phyloP scores from a whole-genome alignment of 1,140 invertebrate genomes.

The honey bee (Apis mellifera) region Amel_HAv3.1 CM009940.2:4369001-4369500 shows the following conservation, averaged over 20 bases:
- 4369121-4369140: no score
- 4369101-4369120: no score
- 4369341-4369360: background rate
- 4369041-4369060: no score
- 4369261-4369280: background rate
- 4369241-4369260: background rate
- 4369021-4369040: no score
- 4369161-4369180: background rate
- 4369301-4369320: background rate
- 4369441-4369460: background rate
- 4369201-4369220: background rate
- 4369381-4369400: background rate
- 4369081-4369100: no score
- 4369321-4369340: background rate
- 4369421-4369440: background rate
- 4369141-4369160: no score
- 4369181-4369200: background rate
- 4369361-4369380: no score
- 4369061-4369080: no score
- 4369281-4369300: conserved; percentile 2
- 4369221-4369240: background rate
- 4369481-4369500: background rate
- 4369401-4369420: no score
- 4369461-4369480: background rate
- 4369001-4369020: no score